Conservation (phyloP, 2,797 vertebrate genomes). For the Phrynocephalus guinanensis region DNA sequence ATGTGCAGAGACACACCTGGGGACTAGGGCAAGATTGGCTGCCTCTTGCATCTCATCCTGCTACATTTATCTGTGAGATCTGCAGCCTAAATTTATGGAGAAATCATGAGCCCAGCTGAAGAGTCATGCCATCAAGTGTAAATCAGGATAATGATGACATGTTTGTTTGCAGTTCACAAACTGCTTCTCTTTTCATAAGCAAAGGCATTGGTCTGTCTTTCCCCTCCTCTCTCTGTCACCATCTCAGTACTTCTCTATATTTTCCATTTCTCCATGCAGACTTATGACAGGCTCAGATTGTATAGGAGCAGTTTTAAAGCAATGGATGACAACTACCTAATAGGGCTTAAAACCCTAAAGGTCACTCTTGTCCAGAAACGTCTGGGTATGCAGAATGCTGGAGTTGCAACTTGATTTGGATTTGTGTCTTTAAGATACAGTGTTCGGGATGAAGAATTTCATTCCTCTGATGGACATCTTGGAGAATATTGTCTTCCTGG, state of each 20-base stretch:
- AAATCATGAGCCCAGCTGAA: neutral
- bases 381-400: conserved; percentile 10
- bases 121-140: neutral
- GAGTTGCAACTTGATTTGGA: conserved; percentile 11
- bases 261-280: neutral
- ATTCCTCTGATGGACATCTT: conserved; percentile 30
- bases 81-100: neutral
- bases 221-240: too few relatives aligned
- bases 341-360: neutral
- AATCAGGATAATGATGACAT: neutral
- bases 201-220: neutral
- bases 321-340: neutral
- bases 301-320: neutral
- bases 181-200: neutral
- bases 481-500: conserved; percentile 11
- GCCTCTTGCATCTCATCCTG: neutral
- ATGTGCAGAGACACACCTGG: neutral
- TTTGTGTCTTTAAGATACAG: conserved; percentile 19
- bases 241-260: neutral
- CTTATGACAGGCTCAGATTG: neutral
- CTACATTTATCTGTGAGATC: neutral
- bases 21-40: neutral
- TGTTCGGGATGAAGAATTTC: conserved; percentile 12
- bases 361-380: neutral
- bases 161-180: neutral